Evolutionary conservation across 2,797 vertebrate species (phyloP), one percentile per base, ranked within the genome.

Genomic region (Euthynnus affinis): DNA sequence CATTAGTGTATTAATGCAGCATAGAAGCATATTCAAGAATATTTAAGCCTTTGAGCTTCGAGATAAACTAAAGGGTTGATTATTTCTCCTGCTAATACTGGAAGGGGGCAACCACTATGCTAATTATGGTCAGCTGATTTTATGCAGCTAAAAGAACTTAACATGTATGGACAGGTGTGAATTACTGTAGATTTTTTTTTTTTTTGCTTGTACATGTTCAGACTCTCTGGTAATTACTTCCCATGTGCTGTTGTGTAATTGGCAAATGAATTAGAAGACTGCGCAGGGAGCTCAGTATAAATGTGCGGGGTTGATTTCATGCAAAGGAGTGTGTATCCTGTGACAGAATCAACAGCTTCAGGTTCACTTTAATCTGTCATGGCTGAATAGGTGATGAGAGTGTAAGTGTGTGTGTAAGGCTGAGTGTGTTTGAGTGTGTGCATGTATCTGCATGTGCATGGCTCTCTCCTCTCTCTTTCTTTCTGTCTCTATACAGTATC

Each of bases 341-440:
- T 37, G 60, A 80, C 77, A 78, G 55, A 83, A 73, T 69, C 76
- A 71, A 79, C 63, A 71, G 82, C 65, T 61, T 75, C 71, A 46
- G 64, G 60, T 80, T 83, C 46, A 67, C 66, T 73, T 67, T 76
- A 63, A 77, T 74, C 53, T 22, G 69, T 71, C 57, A 58, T 42
- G 73, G 66, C 56, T 86, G 82, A 83, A 81, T 74, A 61, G 63
- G 37, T 71, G 60, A 77, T 53, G 42, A 69, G 55, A 22, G 53
- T 22, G 64, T 44, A n/a, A 37, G 70, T 53, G 0, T 29, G 27
- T 29, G 27, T 29, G 27, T 29, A 29, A 29, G 27, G 27, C 27
- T 29, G 27, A 29, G 27, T 29, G 27, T 29, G 27, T 29, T 29
- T 29, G 27, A 29, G 27, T 29, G 27, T n/a, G n/a, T n/a, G n/a